Base-by-base conservation (phyloP, 2,888 invertebrate species). In the Torymus tubicola region DNA sequence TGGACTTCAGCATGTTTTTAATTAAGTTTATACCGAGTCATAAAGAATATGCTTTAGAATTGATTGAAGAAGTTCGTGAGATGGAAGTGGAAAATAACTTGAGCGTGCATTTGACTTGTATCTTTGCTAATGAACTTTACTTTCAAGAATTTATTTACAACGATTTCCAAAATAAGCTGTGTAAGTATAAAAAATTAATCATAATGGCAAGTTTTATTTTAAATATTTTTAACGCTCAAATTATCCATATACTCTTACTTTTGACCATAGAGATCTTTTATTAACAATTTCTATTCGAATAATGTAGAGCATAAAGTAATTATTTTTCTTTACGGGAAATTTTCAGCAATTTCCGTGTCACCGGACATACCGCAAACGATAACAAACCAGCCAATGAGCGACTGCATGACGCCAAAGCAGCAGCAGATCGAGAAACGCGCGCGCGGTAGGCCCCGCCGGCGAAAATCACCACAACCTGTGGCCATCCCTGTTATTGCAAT, bases 1-100 rank as follows among this genome's bases (percentile, higher is more conserved):
- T 90, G 10, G 87, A 90, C 75, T 90, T 87, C 24, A 84, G 85
- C 61, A 83, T 83, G 5, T 89, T 88, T 65, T 18, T 87, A 14
- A 86, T 84, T 58, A 81, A 78, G 18, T 81, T 82, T 8, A 50
- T 80, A 12, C 73, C 80, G 0, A 24, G 68, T 0, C 78, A 53
- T 0, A 77, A 82, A 13, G 78, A 86, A 0, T 65, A 84, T 16
- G 85, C 82, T 2, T 31, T 82, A 8, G 67, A 83, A 42, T 69
- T 89, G 16, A 84, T 85, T 1, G 71, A 81, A 1, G 84, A 86
- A 67, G 86, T 86, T 10, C 64, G 86, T 0, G 63, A 84, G 3
- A 69, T 87, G 53, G 89, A 88, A 57, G 64, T 82, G 2, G 78
- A 69, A 14, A 85, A 87, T 58, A 83, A 86, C 69, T 79, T 90